These are phyloP conservation scores for Athalia rosae DNA, from an alignment of 2,888 invertebrate genomes.

Conservation along the genomic window DNA sequence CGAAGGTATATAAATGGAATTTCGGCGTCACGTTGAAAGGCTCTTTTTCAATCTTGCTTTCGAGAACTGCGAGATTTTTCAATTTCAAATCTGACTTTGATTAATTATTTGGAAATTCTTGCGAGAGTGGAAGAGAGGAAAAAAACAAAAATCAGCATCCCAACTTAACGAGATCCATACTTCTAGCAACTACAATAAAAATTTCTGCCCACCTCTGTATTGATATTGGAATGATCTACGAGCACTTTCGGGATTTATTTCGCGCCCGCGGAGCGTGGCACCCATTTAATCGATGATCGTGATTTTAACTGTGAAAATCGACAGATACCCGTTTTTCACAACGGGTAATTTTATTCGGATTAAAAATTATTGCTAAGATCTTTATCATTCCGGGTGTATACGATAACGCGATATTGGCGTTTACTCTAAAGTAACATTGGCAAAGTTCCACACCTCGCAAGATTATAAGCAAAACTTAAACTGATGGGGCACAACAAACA, in stretches of 20 bases:
- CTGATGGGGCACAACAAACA: not conserved
- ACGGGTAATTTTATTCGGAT: not conserved
- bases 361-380: not conserved
- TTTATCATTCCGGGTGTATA: not conserved
- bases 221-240: no score
- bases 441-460: constrained; percentile 1
- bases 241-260: not conserved
- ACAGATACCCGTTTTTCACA: not conserved
- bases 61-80: not conserved
- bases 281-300: not conserved
- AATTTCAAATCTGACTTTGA: not conserved
- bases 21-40: not conserved
- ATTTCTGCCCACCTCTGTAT: no score
- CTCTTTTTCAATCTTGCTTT: not conserved
- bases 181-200: no score
- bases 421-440: not conserved
- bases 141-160: no score
- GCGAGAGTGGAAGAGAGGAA: no score
- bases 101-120: no score
- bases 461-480: not conserved
- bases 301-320: not conserved
- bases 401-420: not conserved
- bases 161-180: no score
- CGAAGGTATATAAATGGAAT: not conserved
- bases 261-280: not conserved